Percentiles rank a stretch among this genome's conserved stretches.
Conservation (phyloP, 2,113 vertebrate species). For the Corythornis vintsioides region DNA sequence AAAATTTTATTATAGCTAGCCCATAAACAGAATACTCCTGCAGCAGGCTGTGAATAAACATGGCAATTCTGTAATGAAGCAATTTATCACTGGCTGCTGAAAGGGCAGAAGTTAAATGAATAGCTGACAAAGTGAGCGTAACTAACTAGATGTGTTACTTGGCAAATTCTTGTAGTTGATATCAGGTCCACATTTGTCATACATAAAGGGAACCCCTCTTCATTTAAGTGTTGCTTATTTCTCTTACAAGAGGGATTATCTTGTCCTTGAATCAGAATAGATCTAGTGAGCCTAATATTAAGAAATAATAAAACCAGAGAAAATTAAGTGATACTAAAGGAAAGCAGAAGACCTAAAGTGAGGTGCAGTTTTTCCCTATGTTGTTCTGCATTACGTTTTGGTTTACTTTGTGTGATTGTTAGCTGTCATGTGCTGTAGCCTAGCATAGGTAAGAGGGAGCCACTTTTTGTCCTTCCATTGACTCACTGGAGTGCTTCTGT, state of each 20-base stretch:
- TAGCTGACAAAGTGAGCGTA: not conserved
- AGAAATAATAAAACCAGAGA: not conserved
- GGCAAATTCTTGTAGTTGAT: not conserved
- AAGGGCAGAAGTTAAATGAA: not conserved
- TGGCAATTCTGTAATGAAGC: not conserved
- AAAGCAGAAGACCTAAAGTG: not conserved
- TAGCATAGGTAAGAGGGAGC: not conserved
- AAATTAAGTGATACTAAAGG: not conserved
- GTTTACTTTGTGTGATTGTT: not conserved
- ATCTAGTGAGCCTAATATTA: not conserved
- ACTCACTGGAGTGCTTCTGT: not conserved
- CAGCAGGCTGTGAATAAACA: not conserved
- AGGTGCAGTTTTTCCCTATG: rapidly evolving
- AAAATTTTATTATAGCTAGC: not conserved
- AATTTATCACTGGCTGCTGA: not conserved
- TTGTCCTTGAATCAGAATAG: not conserved
- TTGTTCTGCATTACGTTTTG: not conserved
- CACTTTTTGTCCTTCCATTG: not conserved
- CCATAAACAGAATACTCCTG: not conserved
- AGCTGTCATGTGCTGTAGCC: not conserved
- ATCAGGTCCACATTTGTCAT: not conserved
- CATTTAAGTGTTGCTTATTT: not conserved
- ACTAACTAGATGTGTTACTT: not conserved
- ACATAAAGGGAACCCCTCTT: not conserved
- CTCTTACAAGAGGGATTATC: not conserved